phyloP scores from a whole-genome alignment of 1,140 invertebrate species.

The Papilio polytes region DNA sequence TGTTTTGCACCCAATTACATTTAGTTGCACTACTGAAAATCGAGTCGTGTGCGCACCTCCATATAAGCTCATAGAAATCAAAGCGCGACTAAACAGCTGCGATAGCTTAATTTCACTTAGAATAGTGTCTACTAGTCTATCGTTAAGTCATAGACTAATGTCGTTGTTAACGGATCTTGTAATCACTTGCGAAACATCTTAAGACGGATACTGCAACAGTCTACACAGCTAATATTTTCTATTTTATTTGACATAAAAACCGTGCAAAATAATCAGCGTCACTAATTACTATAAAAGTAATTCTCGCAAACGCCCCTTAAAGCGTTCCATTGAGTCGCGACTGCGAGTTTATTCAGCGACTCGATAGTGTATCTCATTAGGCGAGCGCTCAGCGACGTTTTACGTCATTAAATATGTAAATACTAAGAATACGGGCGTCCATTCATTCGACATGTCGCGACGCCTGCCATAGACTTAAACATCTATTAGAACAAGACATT shows the following conservation, averaged over 20 bases:
- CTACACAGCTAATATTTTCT: conserved; percentile 17
- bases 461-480: conserved; percentile 55
- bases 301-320: conserved; percentile 42
- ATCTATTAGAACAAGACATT: conserved; percentile 50
- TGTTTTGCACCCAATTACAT: too few relatives aligned
- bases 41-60: too few relatives aligned
- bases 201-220: background rate
- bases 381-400: conserved; percentile 61
- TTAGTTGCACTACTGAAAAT: too few relatives aligned
- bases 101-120: too few relatives aligned
- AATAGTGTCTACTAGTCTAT: too few relatives aligned
- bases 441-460: conserved; percentile 74
- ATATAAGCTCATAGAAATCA: too few relatives aligned
- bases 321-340: conserved; percentile 40
- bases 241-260: conserved; percentile 36
- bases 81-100: too few relatives aligned
- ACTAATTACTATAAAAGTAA: conserved; percentile 30
- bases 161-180: too few relatives aligned
- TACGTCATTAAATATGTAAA: conserved; percentile 80
- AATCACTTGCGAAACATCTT: background rate
- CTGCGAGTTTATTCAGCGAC: conserved; percentile 51
- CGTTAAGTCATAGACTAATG: too few relatives aligned
- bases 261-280: conserved; percentile 35
- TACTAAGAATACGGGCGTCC: conserved; percentile 72
- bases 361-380: conserved; percentile 76